Conservation (phyloP, 2,113 vertebrate species). For the Python bivittatus region DNA sequence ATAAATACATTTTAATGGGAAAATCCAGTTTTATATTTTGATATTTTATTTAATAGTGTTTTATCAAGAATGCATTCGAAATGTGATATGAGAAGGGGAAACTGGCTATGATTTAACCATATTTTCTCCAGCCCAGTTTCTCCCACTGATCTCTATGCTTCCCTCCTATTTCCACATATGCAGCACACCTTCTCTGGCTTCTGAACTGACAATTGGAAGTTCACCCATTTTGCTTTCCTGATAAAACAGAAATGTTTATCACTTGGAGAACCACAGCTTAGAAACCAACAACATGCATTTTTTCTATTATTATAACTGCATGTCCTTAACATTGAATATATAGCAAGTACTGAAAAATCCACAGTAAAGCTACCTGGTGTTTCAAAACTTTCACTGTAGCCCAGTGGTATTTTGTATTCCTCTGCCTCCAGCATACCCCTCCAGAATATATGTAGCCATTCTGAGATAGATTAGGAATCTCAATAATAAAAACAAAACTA, state of each 20-base stretch:
- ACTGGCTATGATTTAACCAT: not conserved
- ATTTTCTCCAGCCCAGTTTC: not conserved
- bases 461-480: not conserved
- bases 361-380: not conserved
- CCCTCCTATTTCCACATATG: not conserved
- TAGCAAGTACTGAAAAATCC: not conserved
- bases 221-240: not conserved
- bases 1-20: not conserved
- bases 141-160: not conserved
- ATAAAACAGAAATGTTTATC: not conserved
- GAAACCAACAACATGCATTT: not conserved
- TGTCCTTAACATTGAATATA: not conserved
- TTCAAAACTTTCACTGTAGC: not conserved
- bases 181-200: not conserved
- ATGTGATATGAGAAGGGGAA: not conserved
- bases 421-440: not conserved
- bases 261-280: not conserved
- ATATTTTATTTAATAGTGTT: not conserved
- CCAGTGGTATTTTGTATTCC: not conserved
- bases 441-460: not conserved
- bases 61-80: not conserved
- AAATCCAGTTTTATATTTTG: not conserved
- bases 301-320: not conserved
- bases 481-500: not conserved
- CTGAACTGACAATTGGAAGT: not conserved